A percentile compares a stretch with the other conserved stretches of the same genome.
These are phyloP conservation scores for Nyleta sp. DNA, from an alignment of 2,888 invertebrate species.

Conservation along the genomic window DNA sequence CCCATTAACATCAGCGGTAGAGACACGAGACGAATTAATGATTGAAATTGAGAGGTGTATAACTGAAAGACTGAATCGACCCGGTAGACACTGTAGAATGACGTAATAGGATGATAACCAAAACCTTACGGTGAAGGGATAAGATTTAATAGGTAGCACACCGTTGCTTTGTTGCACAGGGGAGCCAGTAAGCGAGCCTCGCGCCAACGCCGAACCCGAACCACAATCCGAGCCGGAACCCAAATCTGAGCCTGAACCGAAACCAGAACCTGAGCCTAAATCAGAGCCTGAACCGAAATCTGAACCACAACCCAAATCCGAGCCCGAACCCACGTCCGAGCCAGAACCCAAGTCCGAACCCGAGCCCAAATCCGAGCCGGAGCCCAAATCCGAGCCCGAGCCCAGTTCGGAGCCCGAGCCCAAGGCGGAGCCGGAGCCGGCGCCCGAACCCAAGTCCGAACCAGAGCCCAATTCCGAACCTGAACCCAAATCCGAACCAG, in stretches of 20 bases:
- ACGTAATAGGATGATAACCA: conserved; percentile 53
- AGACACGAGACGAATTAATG: too few relatives aligned
- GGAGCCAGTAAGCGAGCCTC: conserved; percentile 77
- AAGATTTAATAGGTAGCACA: conserved; percentile 73
- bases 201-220: conserved; percentile 75
- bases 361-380: conserved; percentile 81
- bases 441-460: conserved; percentile 74
- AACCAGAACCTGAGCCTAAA: conserved; percentile 76
- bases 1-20: too few relatives aligned
- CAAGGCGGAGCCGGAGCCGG: conserved; percentile 79
- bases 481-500: conserved; percentile 77
- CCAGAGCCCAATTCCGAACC: conserved; percentile 77
- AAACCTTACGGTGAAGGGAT: conserved; percentile 76
- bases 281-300: conserved; percentile 81
- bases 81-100: conserved; percentile 47
- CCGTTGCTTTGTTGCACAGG: conserved; percentile 82
- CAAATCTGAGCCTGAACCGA: conserved; percentile 76
- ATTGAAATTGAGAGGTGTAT: too few relatives aligned
- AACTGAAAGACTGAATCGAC: too few relatives aligned
- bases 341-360: conserved; percentile 83
- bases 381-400: conserved; percentile 78
- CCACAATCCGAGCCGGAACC: conserved; percentile 81
- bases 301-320: conserved; percentile 78
- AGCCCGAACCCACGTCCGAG: conserved; percentile 75
- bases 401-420: conserved; percentile 79